These are phyloP conservation scores for Papilio xuthus DNA, from an alignment of 1,140 invertebrate genomes.

Conservation along the genomic window DNA sequence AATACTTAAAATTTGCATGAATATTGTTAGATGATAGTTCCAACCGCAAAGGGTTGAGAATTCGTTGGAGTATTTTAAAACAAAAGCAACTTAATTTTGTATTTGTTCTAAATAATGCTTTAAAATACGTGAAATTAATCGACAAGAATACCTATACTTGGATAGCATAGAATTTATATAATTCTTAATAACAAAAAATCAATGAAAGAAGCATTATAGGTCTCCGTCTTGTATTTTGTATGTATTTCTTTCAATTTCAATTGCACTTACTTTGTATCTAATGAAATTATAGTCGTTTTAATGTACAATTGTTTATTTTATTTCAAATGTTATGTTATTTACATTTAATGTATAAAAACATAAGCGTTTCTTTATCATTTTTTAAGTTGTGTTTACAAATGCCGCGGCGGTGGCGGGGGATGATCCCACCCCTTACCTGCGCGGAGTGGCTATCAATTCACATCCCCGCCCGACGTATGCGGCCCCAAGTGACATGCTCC, in stretches of 20 bases:
- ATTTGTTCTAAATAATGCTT: background rate
- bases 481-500: conserved; percentile 48
- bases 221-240: too few relatives aligned
- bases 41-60: conserved; percentile 15
- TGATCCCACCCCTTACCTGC: conserved; percentile 61
- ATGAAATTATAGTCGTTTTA: background rate
- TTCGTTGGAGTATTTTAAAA: background rate
- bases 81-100: background rate
- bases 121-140: background rate
- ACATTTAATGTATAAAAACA: background rate
- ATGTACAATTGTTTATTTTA: background rate
- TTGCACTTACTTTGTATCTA: background rate
- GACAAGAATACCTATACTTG: background rate
- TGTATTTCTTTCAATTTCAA: background rate
- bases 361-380: conserved; percentile 40
- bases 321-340: background rate
- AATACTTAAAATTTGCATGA: conserved; percentile 71
- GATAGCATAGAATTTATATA: background rate
- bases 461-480: conserved; percentile 65
- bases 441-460: conserved; percentile 63
- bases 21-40: conserved; percentile 55
- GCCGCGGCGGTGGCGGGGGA: conserved; percentile 48
- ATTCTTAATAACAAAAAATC: too few relatives aligned
- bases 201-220: background rate
- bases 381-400: conserved; percentile 65